A percentile compares a stretch with the other conserved stretches of the same genome.
Conservation (phyloP, 2,113 vertebrate species). For the Brachyhypopomus gauderio region DNA sequence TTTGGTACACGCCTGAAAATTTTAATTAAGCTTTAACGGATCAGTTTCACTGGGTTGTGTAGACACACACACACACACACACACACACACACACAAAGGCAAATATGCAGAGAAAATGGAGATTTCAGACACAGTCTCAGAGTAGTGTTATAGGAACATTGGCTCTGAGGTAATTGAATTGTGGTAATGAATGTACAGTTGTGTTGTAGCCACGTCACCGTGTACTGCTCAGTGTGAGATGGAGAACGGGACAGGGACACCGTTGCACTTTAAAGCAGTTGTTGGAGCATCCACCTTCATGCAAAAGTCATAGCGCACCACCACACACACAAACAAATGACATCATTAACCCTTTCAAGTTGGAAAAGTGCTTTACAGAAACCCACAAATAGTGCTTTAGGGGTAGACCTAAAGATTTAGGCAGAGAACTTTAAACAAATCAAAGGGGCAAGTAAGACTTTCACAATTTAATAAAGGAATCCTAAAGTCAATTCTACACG, state of each 20-base stretch:
- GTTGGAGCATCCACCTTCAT: background rate
- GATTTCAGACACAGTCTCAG: background rate
- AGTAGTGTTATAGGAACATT: background rate
- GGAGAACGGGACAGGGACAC: background rate
- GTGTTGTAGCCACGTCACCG: background rate
- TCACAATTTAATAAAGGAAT: too few species aligned
- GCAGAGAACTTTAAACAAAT: too few species aligned
- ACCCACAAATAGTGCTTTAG: too few species aligned
- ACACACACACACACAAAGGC: conserved; percentile 3
- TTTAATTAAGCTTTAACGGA: too few species aligned
- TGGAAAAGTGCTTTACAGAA: too few species aligned
- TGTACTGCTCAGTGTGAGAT: background rate
- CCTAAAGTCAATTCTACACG: too few species aligned
- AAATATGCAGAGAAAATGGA: background rate
- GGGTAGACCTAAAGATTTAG: too few species aligned
- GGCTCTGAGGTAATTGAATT: background rate
- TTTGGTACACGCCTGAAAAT: too few species aligned
- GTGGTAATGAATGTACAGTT: background rate
- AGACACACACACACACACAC: background rate
- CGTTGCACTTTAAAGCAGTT: background rate
- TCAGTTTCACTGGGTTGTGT: background rate
- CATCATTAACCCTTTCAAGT: too few species aligned
- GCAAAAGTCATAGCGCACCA: background rate
- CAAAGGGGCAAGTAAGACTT: too few species aligned
- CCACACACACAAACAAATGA: too few species aligned